A percentile compares a stretch with the other conserved stretches of the same genome.
Evolutionary conservation across 2,888 invertebrate species (phyloP).

Genomic region (Kuschelorhynchus macadamiae): DNA sequence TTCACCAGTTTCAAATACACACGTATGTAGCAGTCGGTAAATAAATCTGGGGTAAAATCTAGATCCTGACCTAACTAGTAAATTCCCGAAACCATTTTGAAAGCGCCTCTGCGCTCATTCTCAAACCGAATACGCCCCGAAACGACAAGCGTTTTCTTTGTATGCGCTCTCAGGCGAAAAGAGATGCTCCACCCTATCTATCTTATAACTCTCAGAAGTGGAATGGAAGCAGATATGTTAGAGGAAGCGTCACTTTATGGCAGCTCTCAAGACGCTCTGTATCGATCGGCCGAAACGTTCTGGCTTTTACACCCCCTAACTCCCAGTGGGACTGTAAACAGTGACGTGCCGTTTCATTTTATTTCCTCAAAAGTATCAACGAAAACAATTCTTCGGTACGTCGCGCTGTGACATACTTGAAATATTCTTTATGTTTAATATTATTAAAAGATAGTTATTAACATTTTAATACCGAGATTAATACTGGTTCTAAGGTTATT

Average conservation of each 20-base stretch:
- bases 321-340: conserved; percentile 1
- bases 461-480: too few species aligned
- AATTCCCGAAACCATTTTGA: conserved; percentile 19
- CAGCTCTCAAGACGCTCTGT: conserved; percentile 33
- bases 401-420: too few species aligned
- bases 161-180: conserved; percentile 24
- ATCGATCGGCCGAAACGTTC: conserved; percentile 28
- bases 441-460: too few species aligned
- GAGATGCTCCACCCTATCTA: conserved; percentile 35
- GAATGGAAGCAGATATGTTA: conserved; percentile 28
- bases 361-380: not conserved
- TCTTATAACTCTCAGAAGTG: conserved; percentile 34
- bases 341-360: conserved; percentile 2
- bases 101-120: conserved; percentile 24
- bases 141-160: conserved; percentile 32
- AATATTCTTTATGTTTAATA: too few species aligned
- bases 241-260: conserved; percentile 39
- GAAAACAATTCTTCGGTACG: too few species aligned
- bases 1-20: not conserved
- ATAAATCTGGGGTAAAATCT: conserved; percentile 1
- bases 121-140: conserved; percentile 29
- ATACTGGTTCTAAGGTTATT: too few species aligned
- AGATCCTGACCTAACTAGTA: conserved; percentile 6
- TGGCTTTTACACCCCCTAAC: conserved; percentile 18
- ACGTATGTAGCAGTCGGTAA: not conserved